phyloP scores from a whole-genome alignment of 2,113 vertebrate genomes.

The human (Homo sapiens) region GRCh38 chr3:57210501-57211000 shows the following conservation, averaged over 20 bases:
- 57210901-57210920: background rate
- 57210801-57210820: background rate
- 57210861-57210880: background rate
- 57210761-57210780: background rate
- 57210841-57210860: background rate
- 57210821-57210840: background rate
- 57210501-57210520: background rate
- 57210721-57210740: background rate
- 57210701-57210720: background rate
- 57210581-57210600: background rate
- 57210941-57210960: too few relatives aligned
- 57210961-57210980: too few relatives aligned
- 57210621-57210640: background rate
- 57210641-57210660: background rate
- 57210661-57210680: background rate
- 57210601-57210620: background rate
- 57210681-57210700: background rate
- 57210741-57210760: background rate
- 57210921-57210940: background rate
- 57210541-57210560: background rate
- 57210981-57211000: too few relatives aligned
- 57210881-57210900: constrained; percentile 23
- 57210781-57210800: background rate
- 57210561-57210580: constrained; percentile 27
- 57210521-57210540: background rate